Base-by-base conservation (phyloP, 2,888 invertebrate species). In the Nemotelus pantherinus region DNA sequence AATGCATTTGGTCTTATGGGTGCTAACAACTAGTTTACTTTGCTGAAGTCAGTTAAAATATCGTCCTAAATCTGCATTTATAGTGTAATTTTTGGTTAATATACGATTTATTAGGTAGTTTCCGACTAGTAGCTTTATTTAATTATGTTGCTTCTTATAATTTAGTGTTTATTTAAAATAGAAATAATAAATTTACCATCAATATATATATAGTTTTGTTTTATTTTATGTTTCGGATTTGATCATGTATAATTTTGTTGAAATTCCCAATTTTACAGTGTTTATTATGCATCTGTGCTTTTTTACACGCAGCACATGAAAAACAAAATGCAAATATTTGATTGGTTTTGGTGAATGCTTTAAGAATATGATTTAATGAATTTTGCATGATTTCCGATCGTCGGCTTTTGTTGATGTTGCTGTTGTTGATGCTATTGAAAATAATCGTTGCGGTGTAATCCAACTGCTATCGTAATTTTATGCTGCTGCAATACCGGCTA, bases 401-500 rank as follows among this genome's bases (percentile, higher is more conserved):
- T 72, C 72, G 72, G 9, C 6, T 68, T 50, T 68, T 7, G 50
- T 9, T 53, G 70, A 7, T 55, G 70, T 9, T 39, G 7, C 47
- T 55, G 65, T 41, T 45, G 65, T 65, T 70, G 74, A 10, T 72
- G 57, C 58, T 48, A 48, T 48, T 63, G 63, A 48, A 74, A 60
- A 39, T 74, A 63, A 60, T 74, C 44, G 60, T 57, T 60, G 60
- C 60, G 74, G 39, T 60, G 5, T 45, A 63, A 60, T 74, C 74
- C 74, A 74, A 47, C 41, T 45, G 7, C 60, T 48, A 48, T 63
- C 60, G 74, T 74, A 74, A 74, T 74, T 74, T 74, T 74, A 74
- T 74, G 74, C 74, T 70, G 70, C 94, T 85, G 94, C 94, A 84
- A 95, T 95, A 78, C 95, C 94, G 81, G 92, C 93, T 83, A 96